phyloP scores from a whole-genome alignment of 30 jellyfish, hydroid and myxozoan species.

The Rhopilema esculentum region DNA sequence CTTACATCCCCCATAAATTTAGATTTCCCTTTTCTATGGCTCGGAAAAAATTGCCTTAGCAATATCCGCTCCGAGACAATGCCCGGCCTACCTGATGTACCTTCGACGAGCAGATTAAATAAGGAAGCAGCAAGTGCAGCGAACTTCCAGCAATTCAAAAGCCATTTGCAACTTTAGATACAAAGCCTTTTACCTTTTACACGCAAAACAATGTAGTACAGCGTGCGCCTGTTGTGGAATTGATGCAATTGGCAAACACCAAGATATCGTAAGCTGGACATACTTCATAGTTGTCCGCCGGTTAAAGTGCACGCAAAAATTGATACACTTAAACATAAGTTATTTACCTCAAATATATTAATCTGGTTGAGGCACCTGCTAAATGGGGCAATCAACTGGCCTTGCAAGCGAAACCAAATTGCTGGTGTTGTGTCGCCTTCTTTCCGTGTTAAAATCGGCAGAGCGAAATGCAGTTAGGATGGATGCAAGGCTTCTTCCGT shows the following conservation, averaged over 20 bases:
- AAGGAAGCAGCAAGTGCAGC: not conserved
- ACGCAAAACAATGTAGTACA: not conserved
- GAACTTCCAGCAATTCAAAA: not conserved
- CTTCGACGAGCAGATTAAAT: not conserved
- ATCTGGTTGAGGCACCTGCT: slow-evolving; percentile 67
- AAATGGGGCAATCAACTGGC: slow-evolving; percentile 64
- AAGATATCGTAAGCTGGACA: not conserved
- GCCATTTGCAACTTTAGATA: not conserved
- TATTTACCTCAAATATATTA: slow-evolving; percentile 40
- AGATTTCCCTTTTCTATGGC: not conserved
- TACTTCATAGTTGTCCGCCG: not conserved
- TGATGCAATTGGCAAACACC: not conserved
- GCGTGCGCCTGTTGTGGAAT: not conserved
- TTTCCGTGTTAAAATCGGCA: slow-evolving; percentile 6
- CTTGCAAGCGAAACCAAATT: slow-evolving; percentile 52
- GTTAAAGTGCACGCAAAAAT: not conserved
- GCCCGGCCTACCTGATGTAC: not conserved
- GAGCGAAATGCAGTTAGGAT: slow-evolving; percentile 4
- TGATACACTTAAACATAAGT: slow-evolving; percentile 61
- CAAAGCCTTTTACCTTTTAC: not conserved
- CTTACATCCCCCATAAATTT: not conserved
- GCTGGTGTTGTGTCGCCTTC: slow-evolving; percentile 27
- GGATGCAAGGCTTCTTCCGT: slow-evolving; percentile 49
- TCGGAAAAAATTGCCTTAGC: not conserved
- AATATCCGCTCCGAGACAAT: not conserved